Base-by-base conservation (phyloP, 2,113 vertebrate species). In the Sturnira hondurensis region DNA sequence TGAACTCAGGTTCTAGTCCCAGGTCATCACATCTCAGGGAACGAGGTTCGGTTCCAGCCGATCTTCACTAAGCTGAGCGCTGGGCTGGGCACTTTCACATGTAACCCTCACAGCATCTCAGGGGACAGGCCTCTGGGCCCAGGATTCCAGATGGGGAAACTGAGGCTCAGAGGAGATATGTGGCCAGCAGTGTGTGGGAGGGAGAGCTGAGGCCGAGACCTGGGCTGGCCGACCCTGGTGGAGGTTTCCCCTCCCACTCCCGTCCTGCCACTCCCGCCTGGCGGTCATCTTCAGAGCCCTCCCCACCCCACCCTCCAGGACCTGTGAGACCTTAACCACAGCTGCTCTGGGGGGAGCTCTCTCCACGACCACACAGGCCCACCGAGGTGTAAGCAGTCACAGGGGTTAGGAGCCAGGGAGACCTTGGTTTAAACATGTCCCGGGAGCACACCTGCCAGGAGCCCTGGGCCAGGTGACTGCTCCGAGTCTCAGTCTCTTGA, bases 21-120 rank as follows among this genome's bases (percentile, higher is more conserved):
- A 45, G 4, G 12, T 41, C 13, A 52, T n/a, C 16, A 43, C 6
- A 0, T 70, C 24, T 2, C 17, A 33, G 86, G 3, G 20, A 71
- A 28, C 0, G 1, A 36, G n/a, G 15, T 7, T 41, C 1, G 0
- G 41, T 56, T 90, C n/a, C 20, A 68, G 67, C 26, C 9, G 5
- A 7, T 68, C 28, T 50, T n/a, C 19, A 22, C 14, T 8, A 45
- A 14, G 68, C 47, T 0, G 0, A 31, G 38, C 0, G 0, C 10
- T 4, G 5, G 36, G 4, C 36, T 31, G 26, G 33, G n/a, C 50
- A 31, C 20, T 58, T 81, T n/a, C 36, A 43, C 2, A 12, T 6
- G 81, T 20, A 22, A 12, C 36, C 20, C 4, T 52, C 33, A 36
- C 20, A 58, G 76, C 45, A 31, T 13, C 12, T 74, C 28, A 76